A percentile compares a stretch with the other conserved stretches of the same genome.
These are phyloP conservation scores for Lamproptera curius DNA, from an alignment of 2,888 invertebrate species.

Conservation along the genomic window DNA sequence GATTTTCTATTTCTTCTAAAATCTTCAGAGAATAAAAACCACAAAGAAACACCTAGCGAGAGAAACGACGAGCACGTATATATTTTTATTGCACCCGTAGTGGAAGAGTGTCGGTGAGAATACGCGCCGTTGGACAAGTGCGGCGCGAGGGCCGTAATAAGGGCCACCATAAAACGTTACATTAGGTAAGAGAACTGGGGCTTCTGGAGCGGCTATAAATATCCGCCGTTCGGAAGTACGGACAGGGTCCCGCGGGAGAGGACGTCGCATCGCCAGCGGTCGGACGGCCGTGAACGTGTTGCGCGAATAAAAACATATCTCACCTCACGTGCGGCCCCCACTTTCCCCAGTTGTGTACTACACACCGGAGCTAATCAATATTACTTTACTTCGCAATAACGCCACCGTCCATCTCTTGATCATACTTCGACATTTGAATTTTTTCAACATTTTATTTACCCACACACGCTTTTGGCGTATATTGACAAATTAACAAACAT, in stretches of 20 bases:
- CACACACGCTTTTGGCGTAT: no score
- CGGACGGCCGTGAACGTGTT: constrained; percentile 67
- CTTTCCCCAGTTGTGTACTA: constrained; percentile 32
- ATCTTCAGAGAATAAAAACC: constrained; percentile 16
- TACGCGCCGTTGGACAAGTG: constrained; percentile 48
- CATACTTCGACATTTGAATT: constrained; percentile 44
- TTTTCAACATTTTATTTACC: no score
- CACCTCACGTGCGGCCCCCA: constrained; percentile 45
- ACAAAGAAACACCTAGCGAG: constrained; percentile 55
- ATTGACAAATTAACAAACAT: no score
- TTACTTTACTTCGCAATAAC: constrained; percentile 58
- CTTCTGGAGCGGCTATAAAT: constrained; percentile 77
- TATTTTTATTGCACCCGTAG: no score
- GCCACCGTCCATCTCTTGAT: constrained; percentile 47
- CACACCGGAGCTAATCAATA: constrained; percentile 63
- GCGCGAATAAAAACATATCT: constrained; percentile 71
- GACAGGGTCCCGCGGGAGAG: constrained; percentile 73
- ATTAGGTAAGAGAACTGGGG: constrained; percentile 70
- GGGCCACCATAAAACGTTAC: constrained; percentile 76
- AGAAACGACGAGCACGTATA: no score
- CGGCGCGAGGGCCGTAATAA: constrained; percentile 70
- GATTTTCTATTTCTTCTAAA: constrained; percentile 18
- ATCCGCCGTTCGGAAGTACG: constrained; percentile 76
- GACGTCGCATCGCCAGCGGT: constrained; percentile 57
- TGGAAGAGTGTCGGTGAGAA: constrained; percentile 34